Base-by-base conservation (phyloP, 2,888 invertebrate species). In the Dicyrtomina minuta region DNA sequence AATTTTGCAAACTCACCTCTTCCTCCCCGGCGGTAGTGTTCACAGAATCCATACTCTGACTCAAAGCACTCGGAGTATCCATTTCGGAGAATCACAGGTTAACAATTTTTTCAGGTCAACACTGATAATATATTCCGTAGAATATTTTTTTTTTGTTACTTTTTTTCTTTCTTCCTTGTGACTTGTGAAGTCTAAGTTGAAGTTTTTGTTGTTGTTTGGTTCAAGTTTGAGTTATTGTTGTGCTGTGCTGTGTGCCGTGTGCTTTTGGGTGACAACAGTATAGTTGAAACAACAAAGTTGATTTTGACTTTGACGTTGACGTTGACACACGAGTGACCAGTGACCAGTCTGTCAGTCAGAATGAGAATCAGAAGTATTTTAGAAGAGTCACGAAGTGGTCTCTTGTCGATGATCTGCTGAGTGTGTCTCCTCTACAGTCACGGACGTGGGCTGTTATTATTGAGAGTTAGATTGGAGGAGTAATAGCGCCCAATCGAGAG, bases 41-140 rank as follows among this genome's bases (percentile, higher is more conserved):
- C 83, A 96, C 96, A 80, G 94, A 95, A 86, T 96, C 96, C 94
- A 96, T 95, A 86, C 94, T 95, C 85, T 96, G 95, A 83, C 94
- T 94, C 59, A 84, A 81, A 81, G 93, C 90, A 82, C 88, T 87
- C 78, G 88, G 85, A 78, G 88, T 87, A 82, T 88, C 88, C 85
- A 88, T 88, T 70, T 41, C 43, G 26, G 33, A 22, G 58, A 61
- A 68, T 68, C 68, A 68, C 68, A 68, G 68, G 62, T 68, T 39
- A 56, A 55, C 33, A 58, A 22, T 39, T 26, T 27, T 65, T 53
- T 39, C 53, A 51, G 39, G 64, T 64, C 39, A 51, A 51, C 39
- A 53, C 53, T 64, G 55, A 55, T 51, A 12, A n/a, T 27, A 55
- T 26, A 20, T 51, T 33, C 33, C 33, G 33, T 33, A 10, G 20